Base-by-base conservation (phyloP, 2,113 vertebrate genomes). In the Istiophorus platypterus region DNA sequence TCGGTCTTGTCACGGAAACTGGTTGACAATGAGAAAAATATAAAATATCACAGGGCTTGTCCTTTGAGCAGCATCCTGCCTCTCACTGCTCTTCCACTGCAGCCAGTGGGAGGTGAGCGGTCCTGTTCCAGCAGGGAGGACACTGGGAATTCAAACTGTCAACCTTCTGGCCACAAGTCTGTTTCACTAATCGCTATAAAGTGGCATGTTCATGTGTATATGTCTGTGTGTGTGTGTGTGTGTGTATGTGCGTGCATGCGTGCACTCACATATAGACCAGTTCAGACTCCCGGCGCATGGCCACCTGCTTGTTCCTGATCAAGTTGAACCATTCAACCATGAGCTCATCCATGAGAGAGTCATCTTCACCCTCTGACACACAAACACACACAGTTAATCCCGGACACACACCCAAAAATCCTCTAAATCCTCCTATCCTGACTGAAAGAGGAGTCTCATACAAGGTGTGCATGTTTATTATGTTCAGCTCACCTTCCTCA, bases 301-400 rank as follows among this genome's bases (percentile, higher is more conserved):
- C 95, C 78, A 97, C 91, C 93, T 99, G 98, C 72, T 99, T 99
- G 90, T 97, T 95, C 20, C 97, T 96, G 93, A 99, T 98, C 67
- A 99, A 94, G 88, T 80, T 96, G 95, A 99, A 99, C 98, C 98
- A 99, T 8, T 97, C 97, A 61, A 96, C 96, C 97, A 99, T 96
- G 54, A 95, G 74, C 26, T 91, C 93, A 27, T 96, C 91, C 89
- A 88, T 97, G 81, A 97, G 86, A 12, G 89, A 79, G 8, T 99
- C 97, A 73, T 99, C 98, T 0, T 95, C 87, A 2, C 95, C 96
- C 2, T 97, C 98, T 99, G 89, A 26, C 57, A 71, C 66, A 81
- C 58, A 86, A 58, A 66, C 31, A 78, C 42, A 75, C 37, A 58
- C 47, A 65, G 24, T 72, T 66, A 72, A 64, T 79, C 59, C 15